Base-by-base conservation (phyloP, 2,113 vertebrate species). In the Eulemur rufifrons region DNA sequence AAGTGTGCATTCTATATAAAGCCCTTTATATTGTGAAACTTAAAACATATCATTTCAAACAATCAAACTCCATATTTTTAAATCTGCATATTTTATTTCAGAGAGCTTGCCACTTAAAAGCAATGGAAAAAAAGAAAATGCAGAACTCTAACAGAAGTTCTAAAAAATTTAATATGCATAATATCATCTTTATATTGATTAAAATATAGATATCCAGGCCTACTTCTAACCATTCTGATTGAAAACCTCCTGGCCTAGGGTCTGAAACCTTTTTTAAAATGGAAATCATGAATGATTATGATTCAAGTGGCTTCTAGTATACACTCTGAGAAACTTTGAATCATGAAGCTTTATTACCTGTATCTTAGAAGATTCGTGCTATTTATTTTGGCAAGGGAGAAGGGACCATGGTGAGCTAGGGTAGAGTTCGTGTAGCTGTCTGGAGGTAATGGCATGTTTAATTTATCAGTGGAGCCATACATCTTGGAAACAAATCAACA, bases 1-100 rank as follows among this genome's bases (percentile, higher is more conserved):
- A 80, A 66, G n/a, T n/a, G 23, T 76, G 21, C 23, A n/a, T 84
- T 92, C 91, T 68, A 27, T 80, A 37, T 68, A 52, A 93, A n/a
- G 3, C 1, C 66, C 4, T 89, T 66, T 56, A 8, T 12, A 25
- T 39, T 91, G 6, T 64, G 32, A 86, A 78, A 47, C 59, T 56
- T 93, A 54, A 91, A 83, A 45, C 8, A 8, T 39, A 73, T 32
- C 13, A 6, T 54, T 87, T 50, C 27, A 64, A 54, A 68, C 0
- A 18, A 1, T 86, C 56, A 81, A 74, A 74, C 27, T 18, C 8
- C 9, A 12, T 3, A 69, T 91, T 92, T 78, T 54, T 83, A 59
- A 93, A 69, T 47, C 50, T 8, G 17, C 52, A 2, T 52, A 61
- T 59, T 94, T 93, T 92, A 2, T 74, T 96, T 11, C 2, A 27